Evolutionary conservation across 2,797 vertebrate species (phyloP).

Genomic region (Distichodus sexfasciatus): DNA sequence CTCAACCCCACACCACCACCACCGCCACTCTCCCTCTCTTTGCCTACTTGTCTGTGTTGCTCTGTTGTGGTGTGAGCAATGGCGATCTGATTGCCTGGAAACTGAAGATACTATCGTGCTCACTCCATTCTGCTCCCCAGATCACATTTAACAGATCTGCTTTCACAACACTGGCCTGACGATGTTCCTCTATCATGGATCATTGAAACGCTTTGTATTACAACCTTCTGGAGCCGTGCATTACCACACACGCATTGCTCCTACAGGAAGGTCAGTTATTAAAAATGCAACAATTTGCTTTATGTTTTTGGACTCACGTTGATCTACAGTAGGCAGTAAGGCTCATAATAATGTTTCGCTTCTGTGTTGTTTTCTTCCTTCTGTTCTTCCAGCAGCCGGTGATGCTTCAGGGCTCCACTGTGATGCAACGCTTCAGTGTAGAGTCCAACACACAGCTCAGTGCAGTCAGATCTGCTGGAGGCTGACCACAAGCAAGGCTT

Average conservation of each 20-base stretch:
- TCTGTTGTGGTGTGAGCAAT: background rate
- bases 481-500: background rate
- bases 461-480: background rate
- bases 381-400: background rate
- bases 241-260: background rate
- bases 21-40: background rate
- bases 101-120: background rate
- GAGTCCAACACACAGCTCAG: background rate
- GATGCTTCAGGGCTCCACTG: constrained; percentile 6
- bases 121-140: background rate
- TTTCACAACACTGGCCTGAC: background rate
- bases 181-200: background rate
- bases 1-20: too few relatives aligned
- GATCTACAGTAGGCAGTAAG: background rate
- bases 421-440: background rate
- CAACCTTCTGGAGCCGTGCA: background rate
- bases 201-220: background rate
- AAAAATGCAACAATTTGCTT: background rate
- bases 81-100: background rate
- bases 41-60: background rate
- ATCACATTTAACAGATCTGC: background rate
- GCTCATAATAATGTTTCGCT: background rate
- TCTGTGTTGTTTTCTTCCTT: background rate
- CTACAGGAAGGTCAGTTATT: background rate
- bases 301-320: background rate